A percentile compares a stretch with the other conserved stretches of the same genome.
Evolutionary conservation across 1,140 invertebrate species (phyloP).

Genomic region (Probaryconus sp.): DNA sequence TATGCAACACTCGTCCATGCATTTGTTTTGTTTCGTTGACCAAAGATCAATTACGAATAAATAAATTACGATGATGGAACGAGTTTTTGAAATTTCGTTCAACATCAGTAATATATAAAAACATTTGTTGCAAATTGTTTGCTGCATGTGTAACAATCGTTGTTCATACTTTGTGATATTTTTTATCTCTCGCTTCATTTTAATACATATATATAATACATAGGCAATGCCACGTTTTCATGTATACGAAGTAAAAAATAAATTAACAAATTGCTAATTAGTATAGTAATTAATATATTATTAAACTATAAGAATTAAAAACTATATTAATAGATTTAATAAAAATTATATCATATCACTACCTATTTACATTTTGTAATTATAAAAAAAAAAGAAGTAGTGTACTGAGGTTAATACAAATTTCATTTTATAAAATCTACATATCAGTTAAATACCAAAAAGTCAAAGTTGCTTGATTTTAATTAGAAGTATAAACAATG

Average conservation of each 20-base stretch:
- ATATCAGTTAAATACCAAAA: constrained; percentile 14
- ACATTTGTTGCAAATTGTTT: neutral
- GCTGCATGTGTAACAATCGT: constrained; percentile 19
- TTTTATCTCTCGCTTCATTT: constrained; percentile 7
- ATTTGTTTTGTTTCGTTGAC: too few species aligned
- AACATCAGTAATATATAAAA: too few species aligned
- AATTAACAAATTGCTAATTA: neutral
- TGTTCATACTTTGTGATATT: constrained; percentile 13
- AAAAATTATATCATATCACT: constrained; percentile 23
- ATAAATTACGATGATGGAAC: too few species aligned
- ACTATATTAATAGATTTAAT: too few species aligned
- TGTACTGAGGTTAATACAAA: too few species aligned
- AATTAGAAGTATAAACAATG: constrained; percentile 23
- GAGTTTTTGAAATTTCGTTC: too few species aligned
- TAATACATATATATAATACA: too few species aligned
- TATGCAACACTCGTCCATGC: too few species aligned
- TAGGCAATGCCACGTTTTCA: too few species aligned
- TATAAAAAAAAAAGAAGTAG: neutral
- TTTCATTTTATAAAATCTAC: constrained; percentile 3
- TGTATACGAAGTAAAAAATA: neutral
- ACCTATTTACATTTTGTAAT: too few species aligned
- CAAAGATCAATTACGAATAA: too few species aligned
- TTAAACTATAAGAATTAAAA: too few species aligned
- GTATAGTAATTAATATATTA: neutral
- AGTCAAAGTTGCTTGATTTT: constrained; percentile 1